phyloP scores from a whole-genome alignment of 2,888 invertebrate species.

The Acrobasis repandana region DNA sequence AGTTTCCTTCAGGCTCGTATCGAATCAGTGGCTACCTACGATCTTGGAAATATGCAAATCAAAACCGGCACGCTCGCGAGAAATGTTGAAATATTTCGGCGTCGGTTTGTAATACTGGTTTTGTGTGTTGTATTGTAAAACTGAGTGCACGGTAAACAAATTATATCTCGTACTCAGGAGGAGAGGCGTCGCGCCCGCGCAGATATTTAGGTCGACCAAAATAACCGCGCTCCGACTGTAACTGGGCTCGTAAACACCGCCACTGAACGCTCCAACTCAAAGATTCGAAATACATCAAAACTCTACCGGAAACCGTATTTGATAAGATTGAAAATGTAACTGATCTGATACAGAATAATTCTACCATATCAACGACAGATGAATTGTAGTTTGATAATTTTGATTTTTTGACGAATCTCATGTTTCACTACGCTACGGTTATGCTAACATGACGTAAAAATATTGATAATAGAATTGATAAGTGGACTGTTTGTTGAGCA shows the following conservation, averaged over 20 bases:
- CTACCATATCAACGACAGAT: neutral
- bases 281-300: slow-evolving; percentile 8
- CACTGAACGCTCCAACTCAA: slow-evolving; percentile 13
- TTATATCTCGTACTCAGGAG: slow-evolving; percentile 45
- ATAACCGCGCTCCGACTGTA: slow-evolving; percentile 65
- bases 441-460: slow-evolving; percentile 52
- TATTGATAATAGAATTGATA: slow-evolving; percentile 60
- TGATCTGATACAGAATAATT: neutral
- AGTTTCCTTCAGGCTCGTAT: slow-evolving; percentile 2
- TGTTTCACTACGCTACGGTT: slow-evolving; percentile 12
- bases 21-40: slow-evolving; percentile 25
- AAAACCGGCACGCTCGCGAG: slow-evolving; percentile 29
- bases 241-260: slow-evolving; percentile 40
- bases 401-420: slow-evolving; percentile 1
- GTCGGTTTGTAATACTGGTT: slow-evolving; percentile 39
- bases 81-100: slow-evolving; percentile 31
- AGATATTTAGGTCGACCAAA: slow-evolving; percentile 79
- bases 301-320: neutral
- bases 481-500: slow-evolving; percentile 56
- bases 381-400: neutral
- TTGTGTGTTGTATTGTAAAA: slow-evolving; percentile 32
- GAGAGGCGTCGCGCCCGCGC: slow-evolving; percentile 52
- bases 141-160: slow-evolving; percentile 43
- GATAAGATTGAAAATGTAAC: neutral
- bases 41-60: slow-evolving; percentile 39